These are phyloP conservation scores for Bombus vancouverensis DNA, from an alignment of 1,140 invertebrate species.

Conservation along the genomic window DNA sequence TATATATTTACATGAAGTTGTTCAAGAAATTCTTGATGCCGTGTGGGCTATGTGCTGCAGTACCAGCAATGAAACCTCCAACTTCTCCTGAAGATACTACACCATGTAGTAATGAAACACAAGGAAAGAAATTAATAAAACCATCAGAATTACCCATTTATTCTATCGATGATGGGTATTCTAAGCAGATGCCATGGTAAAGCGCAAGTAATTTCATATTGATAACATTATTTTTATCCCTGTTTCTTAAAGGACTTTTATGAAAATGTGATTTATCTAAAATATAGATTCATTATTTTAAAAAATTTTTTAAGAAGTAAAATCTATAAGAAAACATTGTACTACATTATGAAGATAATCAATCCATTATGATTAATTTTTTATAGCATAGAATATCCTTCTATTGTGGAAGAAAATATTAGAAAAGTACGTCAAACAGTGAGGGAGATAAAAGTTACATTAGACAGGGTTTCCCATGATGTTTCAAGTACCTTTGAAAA, in stretches of 20 bases:
- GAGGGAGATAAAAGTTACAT: not conserved
- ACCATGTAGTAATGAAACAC: constrained; percentile 51
- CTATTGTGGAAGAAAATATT: constrained; percentile 33
- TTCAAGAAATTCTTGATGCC: constrained; percentile 80
- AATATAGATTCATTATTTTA: not conserved
- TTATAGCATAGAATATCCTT: constrained; percentile 16
- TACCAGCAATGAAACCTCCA: constrained; percentile 69
- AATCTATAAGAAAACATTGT: not conserved
- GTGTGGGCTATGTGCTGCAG: constrained; percentile 78
- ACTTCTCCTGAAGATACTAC: constrained; percentile 54
- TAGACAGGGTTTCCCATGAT: not conserved
- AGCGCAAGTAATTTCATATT: constrained; percentile 76
- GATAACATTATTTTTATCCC: constrained; percentile 9
- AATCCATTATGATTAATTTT: not conserved
- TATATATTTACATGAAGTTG: constrained; percentile 69
- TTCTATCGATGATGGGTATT: constrained; percentile 66
- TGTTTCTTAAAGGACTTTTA: not conserved
- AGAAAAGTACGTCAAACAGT: constrained; percentile 27
- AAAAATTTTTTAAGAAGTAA: too few relatives aligned
- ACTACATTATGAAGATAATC: constrained; percentile 1
- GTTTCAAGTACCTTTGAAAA: not conserved
- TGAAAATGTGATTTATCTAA: not conserved
- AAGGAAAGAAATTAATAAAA: constrained; percentile 69
- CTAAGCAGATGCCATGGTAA: constrained; percentile 76
- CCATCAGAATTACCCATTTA: constrained; percentile 80